phyloP scores from a whole-genome alignment of 2,113 vertebrate species.

The Archocentrus centrarchus region DNA sequence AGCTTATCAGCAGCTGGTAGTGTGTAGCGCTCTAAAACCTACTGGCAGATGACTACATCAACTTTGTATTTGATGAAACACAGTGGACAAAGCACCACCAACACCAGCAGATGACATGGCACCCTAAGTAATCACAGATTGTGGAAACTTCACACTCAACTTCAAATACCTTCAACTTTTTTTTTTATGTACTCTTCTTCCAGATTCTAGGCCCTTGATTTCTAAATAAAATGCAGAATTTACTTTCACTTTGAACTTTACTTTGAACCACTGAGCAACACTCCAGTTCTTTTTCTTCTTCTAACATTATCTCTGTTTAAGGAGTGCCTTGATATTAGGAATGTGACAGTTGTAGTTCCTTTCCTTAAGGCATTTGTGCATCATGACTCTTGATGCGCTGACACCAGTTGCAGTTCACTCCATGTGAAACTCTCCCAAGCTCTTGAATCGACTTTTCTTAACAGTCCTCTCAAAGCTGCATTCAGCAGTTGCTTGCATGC shows the following conservation, averaged over 20 bases:
- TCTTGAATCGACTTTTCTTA: background rate
- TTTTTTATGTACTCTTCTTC: background rate
- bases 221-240: background rate
- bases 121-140: background rate
- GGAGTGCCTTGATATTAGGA: background rate
- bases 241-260: background rate
- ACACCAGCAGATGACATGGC: background rate
- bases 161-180: background rate
- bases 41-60: background rate
- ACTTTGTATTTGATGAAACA: too few relatives aligned
- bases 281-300: background rate
- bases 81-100: too few relatives aligned
- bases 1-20: background rate
- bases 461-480: too few relatives aligned
- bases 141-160: background rate
- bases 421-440: background rate
- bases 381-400: background rate
- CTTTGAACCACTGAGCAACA: background rate
- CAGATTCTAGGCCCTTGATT: background rate
- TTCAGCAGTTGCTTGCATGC: background rate
- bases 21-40: background rate
- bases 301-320: background rate
- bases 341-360: background rate
- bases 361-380: background rate
- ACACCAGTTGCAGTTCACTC: too few relatives aligned